Percentiles rank a stretch among this genome's conserved stretches.
phyloP scores from a whole-genome alignment of 2,113 vertebrate genomes.

The Corvus hawaiiensis region DNA sequence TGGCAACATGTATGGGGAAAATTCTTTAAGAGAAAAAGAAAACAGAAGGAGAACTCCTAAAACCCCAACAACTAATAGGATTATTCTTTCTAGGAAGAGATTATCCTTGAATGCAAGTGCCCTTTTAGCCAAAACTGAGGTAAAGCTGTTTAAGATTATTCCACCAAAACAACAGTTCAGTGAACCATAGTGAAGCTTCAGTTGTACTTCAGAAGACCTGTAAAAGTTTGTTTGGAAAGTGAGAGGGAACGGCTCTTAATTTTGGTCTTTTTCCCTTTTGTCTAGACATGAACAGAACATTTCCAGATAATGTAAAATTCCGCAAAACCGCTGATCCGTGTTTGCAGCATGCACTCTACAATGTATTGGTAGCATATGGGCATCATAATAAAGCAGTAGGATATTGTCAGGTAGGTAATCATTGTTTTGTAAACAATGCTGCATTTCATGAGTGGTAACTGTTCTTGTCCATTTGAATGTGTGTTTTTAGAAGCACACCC shows the following conservation, averaged over 20 bases:
- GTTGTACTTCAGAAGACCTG: not conserved
- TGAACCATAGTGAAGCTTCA: not conserved
- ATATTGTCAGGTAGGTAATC: slow-evolving; percentile 90
- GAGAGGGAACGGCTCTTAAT: not conserved
- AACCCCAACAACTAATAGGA: not conserved
- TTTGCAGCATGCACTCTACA: slow-evolving; percentile 82
- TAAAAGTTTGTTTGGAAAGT: not conserved
- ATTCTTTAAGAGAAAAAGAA: too few species aligned
- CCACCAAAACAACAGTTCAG: not conserved
- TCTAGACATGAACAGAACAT: slow-evolving; percentile 93
- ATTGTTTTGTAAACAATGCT: not conserved
- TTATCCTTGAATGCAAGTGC: not conserved
- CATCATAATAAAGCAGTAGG: slow-evolving; percentile 88
- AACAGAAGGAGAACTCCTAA: too few species aligned
- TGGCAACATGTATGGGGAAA: too few species aligned
- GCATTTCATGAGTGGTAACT: not conserved
- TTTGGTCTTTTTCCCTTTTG: not conserved
- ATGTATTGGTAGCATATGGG: slow-evolving; percentile 90
- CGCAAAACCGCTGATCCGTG: slow-evolving; percentile 77
- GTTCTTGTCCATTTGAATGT: not conserved
- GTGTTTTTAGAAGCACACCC: not conserved
- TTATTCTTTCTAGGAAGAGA: slow-evolving; percentile 9
- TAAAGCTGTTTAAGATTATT: not conserved
- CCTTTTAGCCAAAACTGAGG: not conserved
- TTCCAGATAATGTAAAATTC: slow-evolving; percentile 94